Evolutionary conservation across 2,113 vertebrate genomes (phyloP).

Genomic region (Microtus oregoni): DNA sequence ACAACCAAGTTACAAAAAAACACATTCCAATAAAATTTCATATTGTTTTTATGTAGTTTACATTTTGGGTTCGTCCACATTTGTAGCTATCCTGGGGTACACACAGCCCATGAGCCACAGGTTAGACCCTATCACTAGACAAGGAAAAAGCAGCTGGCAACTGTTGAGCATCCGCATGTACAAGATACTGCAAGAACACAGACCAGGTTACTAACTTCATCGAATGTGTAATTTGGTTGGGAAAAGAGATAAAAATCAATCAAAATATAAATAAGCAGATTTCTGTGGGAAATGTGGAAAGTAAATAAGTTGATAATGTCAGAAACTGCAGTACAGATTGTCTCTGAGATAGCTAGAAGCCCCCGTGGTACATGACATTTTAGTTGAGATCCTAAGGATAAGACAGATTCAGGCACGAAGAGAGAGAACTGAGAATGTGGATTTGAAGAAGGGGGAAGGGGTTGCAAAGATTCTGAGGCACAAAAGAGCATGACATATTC

Average conservation of each 20-base stretch:
- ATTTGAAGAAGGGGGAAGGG: neutral
- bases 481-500: neutral
- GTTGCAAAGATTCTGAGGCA: neutral
- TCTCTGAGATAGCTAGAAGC: neutral
- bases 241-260: conserved; percentile 1
- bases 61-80: neutral
- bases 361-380: neutral
- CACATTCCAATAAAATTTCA: neutral
- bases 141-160: neutral
- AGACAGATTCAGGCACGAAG: neutral
- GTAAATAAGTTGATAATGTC: neutral
- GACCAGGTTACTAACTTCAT: neutral
- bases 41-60: neutral
- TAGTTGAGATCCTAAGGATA: neutral
- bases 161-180: neutral
- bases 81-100: neutral
- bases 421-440: neutral
- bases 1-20: neutral
- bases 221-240: conserved; percentile 2
- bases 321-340: neutral
- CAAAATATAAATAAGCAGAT: neutral
- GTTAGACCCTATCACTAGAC: neutral
- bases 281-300: neutral
- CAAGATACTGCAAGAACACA: neutral
- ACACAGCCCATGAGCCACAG: neutral